Evolutionary conservation across 64 coral and sea anemone genomes (phyloP).

Genomic region (Hydrozoanthus tunicans): DNA sequence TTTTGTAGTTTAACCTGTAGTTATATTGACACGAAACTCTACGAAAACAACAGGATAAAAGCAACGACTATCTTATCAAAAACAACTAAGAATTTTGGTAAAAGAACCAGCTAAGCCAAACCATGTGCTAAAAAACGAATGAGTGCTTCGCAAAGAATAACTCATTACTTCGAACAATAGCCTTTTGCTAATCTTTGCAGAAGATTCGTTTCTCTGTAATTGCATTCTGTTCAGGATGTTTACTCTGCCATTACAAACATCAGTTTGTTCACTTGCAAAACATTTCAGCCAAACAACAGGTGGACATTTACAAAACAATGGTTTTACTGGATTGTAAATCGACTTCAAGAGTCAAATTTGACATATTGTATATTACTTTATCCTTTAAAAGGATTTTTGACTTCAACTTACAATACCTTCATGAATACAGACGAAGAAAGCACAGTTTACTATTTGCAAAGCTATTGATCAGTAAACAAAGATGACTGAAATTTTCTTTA

Average conservation of each 20-base stretch:
- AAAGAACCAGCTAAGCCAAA: neutral
- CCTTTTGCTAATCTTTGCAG: neutral
- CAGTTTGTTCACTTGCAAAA: slow-evolving; percentile 62
- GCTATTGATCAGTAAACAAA: neutral
- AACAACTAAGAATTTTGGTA: neutral
- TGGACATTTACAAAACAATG: slow-evolving; percentile 77
- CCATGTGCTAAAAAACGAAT: slow-evolving; percentile 4
- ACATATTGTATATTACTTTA: neutral
- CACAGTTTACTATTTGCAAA: too few species aligned
- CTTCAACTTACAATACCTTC: too few species aligned
- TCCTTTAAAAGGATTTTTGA: too few species aligned
- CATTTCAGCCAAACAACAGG: slow-evolving; percentile 49
- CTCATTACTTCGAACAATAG: neutral
- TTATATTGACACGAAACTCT: too few species aligned
- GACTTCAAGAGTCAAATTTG: neutral
- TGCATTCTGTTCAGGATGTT: neutral
- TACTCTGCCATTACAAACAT: neutral
- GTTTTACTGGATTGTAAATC: neutral
- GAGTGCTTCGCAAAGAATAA: neutral
- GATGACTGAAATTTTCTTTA: neutral
- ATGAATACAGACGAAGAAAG: too few species aligned
- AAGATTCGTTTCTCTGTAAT: neutral
- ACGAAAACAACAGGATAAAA: too few species aligned
- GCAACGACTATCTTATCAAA: neutral
- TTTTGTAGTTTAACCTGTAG: too few species aligned